A percentile compares a stretch with the other conserved stretches of the same genome.
Evolutionary conservation across 1,140 invertebrate species (phyloP).

Genomic region (Pogonognathellus flavescens): DNA sequence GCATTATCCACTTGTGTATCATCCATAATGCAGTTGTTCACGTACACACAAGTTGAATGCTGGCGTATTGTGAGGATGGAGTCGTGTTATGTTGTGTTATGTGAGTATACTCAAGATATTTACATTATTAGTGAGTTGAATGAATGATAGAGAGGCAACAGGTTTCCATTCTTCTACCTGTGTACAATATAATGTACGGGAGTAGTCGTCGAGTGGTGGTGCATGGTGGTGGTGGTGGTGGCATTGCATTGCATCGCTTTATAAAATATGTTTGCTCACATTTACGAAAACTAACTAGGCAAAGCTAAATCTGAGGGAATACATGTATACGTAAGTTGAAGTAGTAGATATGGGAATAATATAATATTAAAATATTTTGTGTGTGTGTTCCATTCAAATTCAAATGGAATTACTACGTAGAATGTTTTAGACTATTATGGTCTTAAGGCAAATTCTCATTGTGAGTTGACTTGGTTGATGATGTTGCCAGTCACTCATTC

Average conservation of each 20-base stretch:
- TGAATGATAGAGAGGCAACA: constrained; percentile 18
- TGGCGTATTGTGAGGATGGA: too few species aligned
- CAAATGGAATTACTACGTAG: too few species aligned
- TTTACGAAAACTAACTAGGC: not conserved
- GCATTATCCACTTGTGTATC: too few species aligned
- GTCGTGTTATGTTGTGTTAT: too few species aligned
- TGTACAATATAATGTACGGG: not conserved
- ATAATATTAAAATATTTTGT: not conserved
- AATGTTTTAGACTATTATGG: too few species aligned
- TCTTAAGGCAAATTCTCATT: too few species aligned
- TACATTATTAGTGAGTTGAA: not conserved
- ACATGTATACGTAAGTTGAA: not conserved
- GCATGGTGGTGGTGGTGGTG: not conserved
- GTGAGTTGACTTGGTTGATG: too few species aligned
- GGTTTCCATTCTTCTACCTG: constrained; percentile 13
- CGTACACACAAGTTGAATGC: too few species aligned
- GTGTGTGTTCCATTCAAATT: not conserved
- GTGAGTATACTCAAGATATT: too few species aligned
- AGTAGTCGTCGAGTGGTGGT: not conserved
- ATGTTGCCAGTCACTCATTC: too few species aligned
- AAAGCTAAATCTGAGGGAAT: not conserved
- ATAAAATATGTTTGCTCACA: not conserved
- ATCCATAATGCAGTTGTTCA: too few species aligned
- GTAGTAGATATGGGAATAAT: not conserved
- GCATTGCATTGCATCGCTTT: not conserved